A percentile compares a stretch with the other conserved stretches of the same genome.
These are phyloP conservation scores for Epizoanthus stellaris DNA, from an alignment of 92 coral and sea anemone species.

Conservation along the genomic window DNA sequence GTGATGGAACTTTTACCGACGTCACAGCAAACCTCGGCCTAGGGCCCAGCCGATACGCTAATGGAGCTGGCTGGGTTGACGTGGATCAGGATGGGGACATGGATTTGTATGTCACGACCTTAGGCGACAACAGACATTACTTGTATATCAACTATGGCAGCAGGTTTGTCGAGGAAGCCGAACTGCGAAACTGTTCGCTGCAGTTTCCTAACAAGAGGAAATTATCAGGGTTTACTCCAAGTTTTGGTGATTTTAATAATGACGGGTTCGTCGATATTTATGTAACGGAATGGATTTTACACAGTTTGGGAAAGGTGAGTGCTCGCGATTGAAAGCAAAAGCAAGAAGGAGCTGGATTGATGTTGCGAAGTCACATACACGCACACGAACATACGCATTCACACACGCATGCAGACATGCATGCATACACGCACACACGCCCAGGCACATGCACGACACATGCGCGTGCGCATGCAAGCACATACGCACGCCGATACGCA, in stretches of 20 bases:
- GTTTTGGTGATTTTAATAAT: conserved; percentile 90
- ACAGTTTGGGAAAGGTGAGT: conserved; percentile 82
- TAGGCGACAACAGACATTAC: conserved; percentile 87
- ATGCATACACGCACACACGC: no score
- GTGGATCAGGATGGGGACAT: conserved; percentile 95
- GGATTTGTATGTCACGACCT: conserved; percentile 93
- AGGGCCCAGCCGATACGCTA: conserved; percentile 88
- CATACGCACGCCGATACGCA: no score
- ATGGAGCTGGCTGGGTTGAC: conserved; percentile 98
- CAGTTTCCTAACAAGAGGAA: conserved; percentile 82
- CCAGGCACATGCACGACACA: no score
- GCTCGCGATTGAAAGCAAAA: not conserved
- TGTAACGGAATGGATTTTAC: conserved; percentile 94
- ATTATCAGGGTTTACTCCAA: conserved; percentile 93
- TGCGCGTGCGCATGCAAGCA: no score
- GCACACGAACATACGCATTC: no score
- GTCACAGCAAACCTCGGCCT: conserved; percentile 77
- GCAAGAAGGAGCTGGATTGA: no score
- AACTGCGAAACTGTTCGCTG: conserved; percentile 82
- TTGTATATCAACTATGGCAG: conserved; percentile 86
- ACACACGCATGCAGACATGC: no score
- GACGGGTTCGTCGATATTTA: conserved; percentile 93
- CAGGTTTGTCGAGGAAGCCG: conserved; percentile 82
- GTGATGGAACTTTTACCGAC: conserved; percentile 90
- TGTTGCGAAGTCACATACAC: no score